Base-by-base conservation (phyloP, 2,113 vertebrate genomes). In the Corythaeola cristata region DNA sequence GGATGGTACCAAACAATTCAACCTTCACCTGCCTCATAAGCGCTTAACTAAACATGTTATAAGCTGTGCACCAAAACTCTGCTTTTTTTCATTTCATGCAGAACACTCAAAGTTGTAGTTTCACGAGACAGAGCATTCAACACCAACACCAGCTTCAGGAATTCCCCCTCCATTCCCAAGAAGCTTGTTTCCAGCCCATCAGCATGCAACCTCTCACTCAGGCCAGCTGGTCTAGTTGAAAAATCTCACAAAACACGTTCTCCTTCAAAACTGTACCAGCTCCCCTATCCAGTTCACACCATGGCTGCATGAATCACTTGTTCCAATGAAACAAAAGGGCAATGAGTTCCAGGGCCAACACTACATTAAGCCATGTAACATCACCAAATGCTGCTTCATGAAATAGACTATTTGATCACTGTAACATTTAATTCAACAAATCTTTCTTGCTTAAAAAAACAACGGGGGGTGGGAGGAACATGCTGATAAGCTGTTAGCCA, bases 381-480 rank as follows among this genome's bases (percentile, higher is more conserved):
- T 33, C 78, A 76, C 6, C 68, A 60, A 26, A 75, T 22, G 24
- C 62, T 79, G 23, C 39, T 59, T 75, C 12, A 23, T 24, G 15
- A 55, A 84, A 62, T 1, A 64, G n/a, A 44, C 18, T 37, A 44
- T 49, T 27, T 49, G 17, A 20, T 59, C 37, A 23, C 35, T 22
- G 0, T 7, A 30, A 45, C 21, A 52, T 39, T 67, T 59, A 55
- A 16, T 24, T 52, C 76, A 79, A 79, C 2, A 27, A 59, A 49
- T 11, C 32, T 32, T 90, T 64, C 60, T 63, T 55, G 27, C 58
- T 71, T 44, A 33, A 58, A 84, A 89, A 21, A 81, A 26, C 9
- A 16, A 11, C 0, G 1, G 5, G 9, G 26, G 22, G 5, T 17
- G 19, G n/a, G 21, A 13, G 10, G 37, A 50, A 22, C 0, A 0